Conservation (phyloP, 64 coral and sea anemone species). For the Porites lutea region DNA sequence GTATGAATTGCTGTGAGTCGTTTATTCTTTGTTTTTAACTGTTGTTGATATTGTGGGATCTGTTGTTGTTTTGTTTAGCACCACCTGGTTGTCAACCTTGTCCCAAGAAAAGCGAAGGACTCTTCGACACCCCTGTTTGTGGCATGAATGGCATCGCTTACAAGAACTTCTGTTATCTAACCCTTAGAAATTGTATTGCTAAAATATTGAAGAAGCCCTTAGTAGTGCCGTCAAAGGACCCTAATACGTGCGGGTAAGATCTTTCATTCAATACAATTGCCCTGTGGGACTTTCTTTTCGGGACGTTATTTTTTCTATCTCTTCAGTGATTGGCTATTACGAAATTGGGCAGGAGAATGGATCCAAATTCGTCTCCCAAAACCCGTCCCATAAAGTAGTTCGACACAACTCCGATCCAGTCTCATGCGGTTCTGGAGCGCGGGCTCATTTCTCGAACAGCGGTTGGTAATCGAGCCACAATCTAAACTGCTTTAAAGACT, state of each 20-base stretch:
- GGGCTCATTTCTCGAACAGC: no score
- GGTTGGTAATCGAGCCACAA: no score
- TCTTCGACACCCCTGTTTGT: constrained; percentile 98
- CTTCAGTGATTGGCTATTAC: no score
- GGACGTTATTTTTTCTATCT: no score
- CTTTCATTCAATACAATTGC: no score
- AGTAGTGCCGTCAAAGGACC: constrained; percentile 84
- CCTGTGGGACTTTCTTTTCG: no score
- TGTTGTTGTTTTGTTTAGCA: constrained; percentile 47
- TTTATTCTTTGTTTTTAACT: not conserved
- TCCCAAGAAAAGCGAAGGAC: constrained; percentile 86
- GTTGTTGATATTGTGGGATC: not conserved
- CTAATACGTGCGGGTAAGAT: constrained; percentile 87
- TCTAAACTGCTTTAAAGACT: no score
- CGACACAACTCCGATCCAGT: no score
- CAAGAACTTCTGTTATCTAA: constrained; percentile 95
- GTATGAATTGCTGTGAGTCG: not conserved
- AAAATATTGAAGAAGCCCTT: constrained; percentile 83
- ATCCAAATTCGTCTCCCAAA: no score
- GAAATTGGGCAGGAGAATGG: no score
- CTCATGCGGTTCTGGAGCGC: no score
- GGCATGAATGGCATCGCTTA: constrained; percentile 95
- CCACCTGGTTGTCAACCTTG: constrained; percentile 90
- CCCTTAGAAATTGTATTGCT: constrained; percentile 95
- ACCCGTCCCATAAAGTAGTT: no score